Percentiles rank a stretch among this genome's conserved stretches.
Conservation (phyloP, 2,113 vertebrate species). For the Micromys minutus region DNA sequence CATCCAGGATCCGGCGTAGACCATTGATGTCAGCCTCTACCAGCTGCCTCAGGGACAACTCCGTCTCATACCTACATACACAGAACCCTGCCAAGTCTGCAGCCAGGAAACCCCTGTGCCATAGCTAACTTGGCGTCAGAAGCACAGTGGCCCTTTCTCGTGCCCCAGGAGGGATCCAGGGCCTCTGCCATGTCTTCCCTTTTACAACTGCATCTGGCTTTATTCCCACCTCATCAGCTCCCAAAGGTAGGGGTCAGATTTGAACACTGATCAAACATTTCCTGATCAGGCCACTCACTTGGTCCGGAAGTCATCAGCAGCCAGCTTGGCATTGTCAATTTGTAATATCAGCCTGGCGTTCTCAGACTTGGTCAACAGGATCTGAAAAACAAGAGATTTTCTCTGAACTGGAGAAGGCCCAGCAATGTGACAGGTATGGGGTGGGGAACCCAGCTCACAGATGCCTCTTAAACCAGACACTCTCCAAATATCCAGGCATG, state of each 20-base stretch:
- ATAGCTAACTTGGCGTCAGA: not conserved
- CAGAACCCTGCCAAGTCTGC: not conserved
- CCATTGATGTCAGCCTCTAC: slow-evolving; percentile 85
- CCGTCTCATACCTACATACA: slow-evolving; percentile 82
- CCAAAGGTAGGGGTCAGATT: not conserved
- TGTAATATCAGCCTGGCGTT: slow-evolving; percentile 82
- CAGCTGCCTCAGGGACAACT: slow-evolving; percentile 82
- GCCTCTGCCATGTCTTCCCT: not conserved
- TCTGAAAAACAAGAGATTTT: slow-evolving; percentile 64
- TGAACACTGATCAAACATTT: not conserved
- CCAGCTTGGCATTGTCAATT: slow-evolving; percentile 84
- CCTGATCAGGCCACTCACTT: slow-evolving; percentile 79
- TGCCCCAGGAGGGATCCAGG: not conserved
- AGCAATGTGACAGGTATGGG: accelerated
- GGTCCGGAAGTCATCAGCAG: slow-evolving; percentile 83
- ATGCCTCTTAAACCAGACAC: not conserved
- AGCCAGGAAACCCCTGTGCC: not conserved
- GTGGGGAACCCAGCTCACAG: not conserved
- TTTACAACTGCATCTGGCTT: not conserved
- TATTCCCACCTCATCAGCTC: not conserved
- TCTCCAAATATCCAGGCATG: not conserved
- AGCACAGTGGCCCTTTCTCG: not conserved
- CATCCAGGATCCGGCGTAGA: slow-evolving; percentile 85
- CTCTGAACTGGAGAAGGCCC: not conserved
- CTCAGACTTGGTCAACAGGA: slow-evolving; percentile 77